These are phyloP conservation scores for Yponomeuta malinellus DNA, from an alignment of 2,888 invertebrate species.

Conservation along the genomic window DNA sequence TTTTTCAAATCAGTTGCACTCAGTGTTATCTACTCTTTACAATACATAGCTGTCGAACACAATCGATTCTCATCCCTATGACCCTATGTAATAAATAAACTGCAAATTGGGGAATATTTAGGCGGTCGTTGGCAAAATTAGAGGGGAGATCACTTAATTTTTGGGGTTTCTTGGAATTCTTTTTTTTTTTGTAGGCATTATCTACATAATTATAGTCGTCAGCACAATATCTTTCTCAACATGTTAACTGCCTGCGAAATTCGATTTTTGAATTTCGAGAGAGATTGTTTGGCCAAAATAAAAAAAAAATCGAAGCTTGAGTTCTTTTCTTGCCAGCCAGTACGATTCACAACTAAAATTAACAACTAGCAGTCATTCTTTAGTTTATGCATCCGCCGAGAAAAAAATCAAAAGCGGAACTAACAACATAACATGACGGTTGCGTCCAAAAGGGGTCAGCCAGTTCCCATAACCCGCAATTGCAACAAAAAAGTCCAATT, in stretches of 20 bases:
- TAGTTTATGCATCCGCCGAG: constrained; percentile 20
- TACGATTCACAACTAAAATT: not conserved
- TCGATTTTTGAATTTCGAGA: too few species aligned
- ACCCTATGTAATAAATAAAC: not conserved
- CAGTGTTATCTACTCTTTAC: constrained; percentile 27
- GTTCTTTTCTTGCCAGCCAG: not conserved
- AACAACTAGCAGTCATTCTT: not conserved
- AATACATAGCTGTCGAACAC: not conserved
- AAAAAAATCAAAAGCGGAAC: constrained; percentile 45
- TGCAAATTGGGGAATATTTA: not conserved
- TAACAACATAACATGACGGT: constrained; percentile 49
- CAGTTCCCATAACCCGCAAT: constrained; percentile 52
- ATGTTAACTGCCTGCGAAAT: too few species aligned
- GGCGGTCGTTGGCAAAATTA: not conserved
- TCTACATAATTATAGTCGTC: too few species aligned
- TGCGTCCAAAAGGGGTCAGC: constrained; percentile 57
- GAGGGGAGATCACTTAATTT: not conserved
- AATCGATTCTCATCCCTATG: not conserved
- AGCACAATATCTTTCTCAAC: too few species aligned
- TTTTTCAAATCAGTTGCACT: constrained; percentile 50
- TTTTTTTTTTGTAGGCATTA: not conserved
- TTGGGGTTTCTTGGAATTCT: not conserved
- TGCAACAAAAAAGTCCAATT: constrained; percentile 59
- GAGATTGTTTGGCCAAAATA: too few species aligned
- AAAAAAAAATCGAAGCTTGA: too few species aligned